Percentiles rank a stretch among this genome's conserved stretches.
Conservation (phyloP, 2,113 vertebrate species). For the Pipa parva region DNA sequence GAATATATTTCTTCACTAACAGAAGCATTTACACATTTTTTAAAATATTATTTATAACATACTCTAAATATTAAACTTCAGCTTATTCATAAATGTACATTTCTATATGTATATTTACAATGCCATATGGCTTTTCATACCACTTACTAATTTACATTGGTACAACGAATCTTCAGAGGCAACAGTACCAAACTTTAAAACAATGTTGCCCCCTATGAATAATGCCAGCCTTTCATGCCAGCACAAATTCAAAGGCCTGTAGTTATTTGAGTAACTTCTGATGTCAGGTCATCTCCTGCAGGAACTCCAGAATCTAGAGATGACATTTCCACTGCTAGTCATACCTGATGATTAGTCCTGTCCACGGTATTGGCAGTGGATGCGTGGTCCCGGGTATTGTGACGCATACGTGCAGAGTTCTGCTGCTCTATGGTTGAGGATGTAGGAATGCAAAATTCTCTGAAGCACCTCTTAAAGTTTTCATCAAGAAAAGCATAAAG, state of each 20-base stretch:
- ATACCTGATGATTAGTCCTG: conserved; percentile 92
- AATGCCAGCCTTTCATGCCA: conserved; percentile 32
- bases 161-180: not conserved
- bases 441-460: conserved; percentile 93
- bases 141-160: not conserved
- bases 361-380: conserved; percentile 86
- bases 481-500: conserved; percentile 97
- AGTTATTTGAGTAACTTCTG: conserved; percentile 74
- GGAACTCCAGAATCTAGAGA: conserved; percentile 65
- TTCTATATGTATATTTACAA: not conserved
- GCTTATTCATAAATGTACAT: not conserved
- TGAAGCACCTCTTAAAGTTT: conserved; percentile 98
- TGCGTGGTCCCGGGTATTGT: conserved; percentile 76
- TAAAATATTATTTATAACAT: not conserved
- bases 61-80: not conserved
- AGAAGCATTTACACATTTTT: not conserved
- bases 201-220: not conserved
- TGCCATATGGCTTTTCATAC: not conserved
- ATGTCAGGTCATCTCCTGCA: conserved; percentile 69
- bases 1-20: not conserved
- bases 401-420: conserved; percentile 80
- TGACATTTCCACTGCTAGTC: conserved; percentile 87
- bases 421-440: conserved; percentile 83
- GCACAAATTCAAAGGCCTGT: conserved; percentile 60
- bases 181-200: not conserved